Conservation (phyloP, 2,888 invertebrate species). For the Rambutsinella grinnellia region DNA sequence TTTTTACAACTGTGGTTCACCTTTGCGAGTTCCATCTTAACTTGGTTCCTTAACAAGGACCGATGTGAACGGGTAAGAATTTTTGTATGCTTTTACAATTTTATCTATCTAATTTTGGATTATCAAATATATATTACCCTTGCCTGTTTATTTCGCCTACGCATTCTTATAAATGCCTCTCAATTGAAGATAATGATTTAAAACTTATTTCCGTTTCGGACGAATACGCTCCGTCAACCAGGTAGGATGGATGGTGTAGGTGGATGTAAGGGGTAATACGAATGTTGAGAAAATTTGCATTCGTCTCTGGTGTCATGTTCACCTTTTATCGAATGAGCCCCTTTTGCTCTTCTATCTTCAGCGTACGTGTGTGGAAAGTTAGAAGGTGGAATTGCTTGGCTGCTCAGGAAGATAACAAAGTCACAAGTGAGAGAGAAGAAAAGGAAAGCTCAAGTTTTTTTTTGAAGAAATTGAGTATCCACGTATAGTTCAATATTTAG, state of each 20-base stretch:
- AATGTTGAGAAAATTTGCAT: conserved; percentile 30
- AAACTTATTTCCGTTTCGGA: not conserved
- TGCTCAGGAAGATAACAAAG: conserved; percentile 31
- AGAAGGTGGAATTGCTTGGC: conserved; percentile 7
- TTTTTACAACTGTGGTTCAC: conserved; percentile 93
- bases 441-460: not conserved
- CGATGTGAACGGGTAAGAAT: conserved; percentile 90
- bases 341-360: conserved; percentile 12
- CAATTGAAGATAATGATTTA: not conserved
- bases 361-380: conserved; percentile 30
- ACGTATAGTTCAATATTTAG: no score
- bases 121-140: not conserved
- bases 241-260: not conserved
- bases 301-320: conserved; percentile 35
- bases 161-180: not conserved
- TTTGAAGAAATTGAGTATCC: no score
- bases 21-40: conserved; percentile 85
- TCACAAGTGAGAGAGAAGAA: not conserved
- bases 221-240: not conserved
- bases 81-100: conserved; percentile 62
- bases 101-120: not conserved
- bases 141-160: conserved; percentile 10
- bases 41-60: conserved; percentile 94
- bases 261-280: not conserved
- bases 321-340: conserved; percentile 34